phyloP scores from a whole-genome alignment of 2,113 vertebrate species.

The Alces alces region DNA sequence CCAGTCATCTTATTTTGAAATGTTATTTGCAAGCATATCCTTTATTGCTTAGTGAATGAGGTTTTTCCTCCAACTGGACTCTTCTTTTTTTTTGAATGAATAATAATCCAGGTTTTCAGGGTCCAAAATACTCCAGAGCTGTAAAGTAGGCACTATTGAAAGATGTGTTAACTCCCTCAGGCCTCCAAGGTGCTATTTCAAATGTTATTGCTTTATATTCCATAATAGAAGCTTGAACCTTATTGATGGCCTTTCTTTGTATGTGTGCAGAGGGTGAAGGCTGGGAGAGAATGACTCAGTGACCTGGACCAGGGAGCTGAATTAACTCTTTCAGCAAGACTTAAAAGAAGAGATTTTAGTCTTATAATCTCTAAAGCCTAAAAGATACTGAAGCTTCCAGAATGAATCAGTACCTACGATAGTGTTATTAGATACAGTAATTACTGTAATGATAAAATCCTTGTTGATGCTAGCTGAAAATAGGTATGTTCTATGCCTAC shows the following conservation, averaged over 20 bases:
- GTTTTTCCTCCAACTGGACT: background rate
- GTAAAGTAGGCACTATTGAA: background rate
- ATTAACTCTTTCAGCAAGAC: background rate
- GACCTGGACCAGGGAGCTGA: background rate
- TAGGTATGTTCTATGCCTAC: background rate
- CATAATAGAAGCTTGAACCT: background rate
- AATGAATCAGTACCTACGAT: background rate
- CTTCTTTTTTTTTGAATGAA: slow-evolving; percentile 46
- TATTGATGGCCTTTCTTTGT: slow-evolving; percentile 10
- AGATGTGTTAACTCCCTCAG: slow-evolving; percentile 4
- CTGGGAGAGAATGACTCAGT: background rate
- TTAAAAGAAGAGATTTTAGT: slow-evolving; percentile 13
- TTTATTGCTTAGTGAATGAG: slow-evolving; percentile 11
- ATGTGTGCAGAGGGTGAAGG: background rate
- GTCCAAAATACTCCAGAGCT: background rate
- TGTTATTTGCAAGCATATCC: background rate
- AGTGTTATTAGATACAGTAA: background rate
- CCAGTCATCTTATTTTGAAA: slow-evolving; percentile 6
- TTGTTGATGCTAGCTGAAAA: background rate
- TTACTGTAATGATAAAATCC: background rate
- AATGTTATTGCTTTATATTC: slow-evolving; percentile 21
- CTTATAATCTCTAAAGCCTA: background rate
- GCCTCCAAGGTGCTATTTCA: slow-evolving; percentile 27
- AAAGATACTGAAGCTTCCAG: background rate
- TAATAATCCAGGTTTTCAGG: slow-evolving; percentile 14